phyloP scores from a whole-genome alignment of 2,888 invertebrate species.

The Acleris emargana region DNA sequence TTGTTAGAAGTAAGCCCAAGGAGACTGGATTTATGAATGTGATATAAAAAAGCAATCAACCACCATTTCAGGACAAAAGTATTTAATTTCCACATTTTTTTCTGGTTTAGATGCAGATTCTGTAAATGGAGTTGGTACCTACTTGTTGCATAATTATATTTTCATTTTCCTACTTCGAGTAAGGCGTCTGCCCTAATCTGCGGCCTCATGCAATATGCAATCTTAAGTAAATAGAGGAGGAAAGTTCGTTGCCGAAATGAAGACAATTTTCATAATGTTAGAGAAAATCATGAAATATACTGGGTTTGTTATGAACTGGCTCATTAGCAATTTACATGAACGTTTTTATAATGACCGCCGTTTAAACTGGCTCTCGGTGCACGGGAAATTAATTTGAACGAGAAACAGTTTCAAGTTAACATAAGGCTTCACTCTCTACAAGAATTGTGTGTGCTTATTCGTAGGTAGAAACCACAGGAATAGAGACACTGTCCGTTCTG shows the following conservation, averaged over 20 bases:
- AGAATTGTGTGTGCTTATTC: background rate
- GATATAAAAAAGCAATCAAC: too few relatives aligned
- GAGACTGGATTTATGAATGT: too few relatives aligned
- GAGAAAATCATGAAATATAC: constrained; percentile 27
- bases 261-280: constrained; percentile 29
- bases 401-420: background rate
- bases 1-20: too few relatives aligned
- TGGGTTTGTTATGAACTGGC: constrained; percentile 19
- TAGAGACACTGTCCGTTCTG: too few relatives aligned
- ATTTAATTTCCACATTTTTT: too few relatives aligned
- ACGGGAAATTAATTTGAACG: background rate
- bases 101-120: too few relatives aligned
- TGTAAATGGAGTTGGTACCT: too few relatives aligned
- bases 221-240: constrained; percentile 38
- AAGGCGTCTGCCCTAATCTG: background rate
- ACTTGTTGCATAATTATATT: background rate
- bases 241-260: constrained; percentile 29
- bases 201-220: constrained; percentile 41
- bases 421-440: background rate
- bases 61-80: too few relatives aligned
- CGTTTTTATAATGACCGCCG: constrained; percentile 9
- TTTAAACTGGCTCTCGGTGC: constrained; percentile 3
- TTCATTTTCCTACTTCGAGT: background rate
- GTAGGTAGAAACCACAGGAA: background rate
- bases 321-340: constrained; percentile 28